Conservation (phyloP, 2,113 vertebrate species). For the Ascaphus truei region DNA sequence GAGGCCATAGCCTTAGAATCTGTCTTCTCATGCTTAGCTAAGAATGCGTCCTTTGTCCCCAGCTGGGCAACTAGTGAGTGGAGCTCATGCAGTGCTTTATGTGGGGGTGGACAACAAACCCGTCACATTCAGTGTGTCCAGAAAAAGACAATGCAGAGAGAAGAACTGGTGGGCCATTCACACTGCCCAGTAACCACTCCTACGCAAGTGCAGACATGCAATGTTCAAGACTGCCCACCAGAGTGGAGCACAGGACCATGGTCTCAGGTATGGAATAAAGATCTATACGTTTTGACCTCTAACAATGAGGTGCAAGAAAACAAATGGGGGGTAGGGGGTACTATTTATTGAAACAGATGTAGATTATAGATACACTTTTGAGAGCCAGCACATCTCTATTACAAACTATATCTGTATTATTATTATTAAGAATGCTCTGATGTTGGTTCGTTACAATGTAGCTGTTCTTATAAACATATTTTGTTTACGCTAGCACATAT, state of each 20-base stretch:
- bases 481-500: no score
- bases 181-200: slow-evolving; percentile 83
- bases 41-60: not conserved
- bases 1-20: no score
- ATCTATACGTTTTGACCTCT: not conserved
- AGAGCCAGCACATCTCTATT: no score
- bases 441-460: no score
- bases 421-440: no score
- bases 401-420: no score
- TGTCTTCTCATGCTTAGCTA: no score
- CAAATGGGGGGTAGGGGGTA: no score
- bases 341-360: no score
- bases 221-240: slow-evolving; percentile 76
- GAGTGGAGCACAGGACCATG: slow-evolving; percentile 82
- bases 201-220: slow-evolving; percentile 76
- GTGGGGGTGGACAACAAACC: slow-evolving; percentile 84
- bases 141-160: slow-evolving; percentile 78
- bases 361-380: no score
- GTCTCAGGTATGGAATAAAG: slow-evolving; percentile 77
- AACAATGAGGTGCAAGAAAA: no score
- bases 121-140: slow-evolving; percentile 79
- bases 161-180: slow-evolving; percentile 72
- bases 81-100: slow-evolving; percentile 78
- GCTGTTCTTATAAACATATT: no score
- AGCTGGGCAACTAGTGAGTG: slow-evolving; percentile 87